These are phyloP conservation scores for Thunnus albacares DNA, from an alignment of 2,797 vertebrate genomes.

Conservation along the genomic window DNA sequence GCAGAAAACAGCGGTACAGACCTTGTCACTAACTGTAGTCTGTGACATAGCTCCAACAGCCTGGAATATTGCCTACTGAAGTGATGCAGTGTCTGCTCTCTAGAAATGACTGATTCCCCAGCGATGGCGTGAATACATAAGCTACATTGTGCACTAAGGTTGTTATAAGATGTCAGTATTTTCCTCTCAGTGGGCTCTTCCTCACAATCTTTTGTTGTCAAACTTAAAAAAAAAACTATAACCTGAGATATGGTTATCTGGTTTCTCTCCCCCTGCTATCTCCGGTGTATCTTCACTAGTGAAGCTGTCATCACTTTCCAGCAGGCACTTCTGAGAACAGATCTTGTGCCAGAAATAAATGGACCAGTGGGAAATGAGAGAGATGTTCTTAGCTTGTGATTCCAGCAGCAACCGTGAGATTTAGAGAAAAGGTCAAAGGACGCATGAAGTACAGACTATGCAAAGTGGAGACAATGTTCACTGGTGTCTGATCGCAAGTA, in stretches of 20 bases:
- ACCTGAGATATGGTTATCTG: slow-evolving; percentile 18
- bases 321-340: slow-evolving; percentile 39
- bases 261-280: slow-evolving; percentile 25
- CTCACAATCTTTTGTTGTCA: background rate
- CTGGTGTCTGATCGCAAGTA: background rate
- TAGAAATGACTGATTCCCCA: background rate
- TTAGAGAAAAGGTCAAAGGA: slow-evolving; percentile 49
- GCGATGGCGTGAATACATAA: background rate
- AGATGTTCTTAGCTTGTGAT: slow-evolving; percentile 49
- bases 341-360: slow-evolving; percentile 66
- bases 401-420: slow-evolving; percentile 28
- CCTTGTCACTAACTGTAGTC: slow-evolving; percentile 27
- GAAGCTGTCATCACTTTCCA: slow-evolving; percentile 52
- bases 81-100: background rate
- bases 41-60: slow-evolving; percentile 11
- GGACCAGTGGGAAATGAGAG: slow-evolving; percentile 40
- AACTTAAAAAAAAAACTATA: background rate
- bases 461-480: background rate
- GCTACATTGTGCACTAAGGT: background rate
- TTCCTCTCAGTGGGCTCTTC: background rate
- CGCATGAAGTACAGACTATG: slow-evolving; percentile 7
- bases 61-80: background rate
- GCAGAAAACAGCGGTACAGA: slow-evolving; percentile 16
- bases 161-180: background rate
- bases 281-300: slow-evolving; percentile 20